These are phyloP conservation scores for Helicoverpa zea DNA, from an alignment of 1,140 invertebrate species.

Conservation along the genomic window DNA sequence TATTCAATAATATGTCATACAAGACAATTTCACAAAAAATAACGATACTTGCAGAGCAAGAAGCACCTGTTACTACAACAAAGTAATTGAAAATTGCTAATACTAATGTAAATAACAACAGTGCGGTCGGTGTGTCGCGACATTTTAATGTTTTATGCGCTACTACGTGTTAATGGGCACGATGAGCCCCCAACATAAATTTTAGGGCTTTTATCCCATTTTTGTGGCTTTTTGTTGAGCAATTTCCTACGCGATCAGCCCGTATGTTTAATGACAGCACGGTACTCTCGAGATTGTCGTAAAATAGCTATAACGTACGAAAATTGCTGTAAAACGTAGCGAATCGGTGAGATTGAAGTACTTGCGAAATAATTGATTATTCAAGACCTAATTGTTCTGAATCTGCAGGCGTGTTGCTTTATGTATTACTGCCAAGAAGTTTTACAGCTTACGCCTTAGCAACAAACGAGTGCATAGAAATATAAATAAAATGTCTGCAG, in stretches of 20 bases:
- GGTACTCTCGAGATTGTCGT: slow-evolving; percentile 38
- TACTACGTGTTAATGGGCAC: slow-evolving; percentile 75
- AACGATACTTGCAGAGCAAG: slow-evolving; percentile 24
- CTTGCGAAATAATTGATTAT: no score
- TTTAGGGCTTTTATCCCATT: slow-evolving; percentile 68
- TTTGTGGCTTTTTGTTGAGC: slow-evolving; percentile 60
- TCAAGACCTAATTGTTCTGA: no score
- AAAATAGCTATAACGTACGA: slow-evolving; percentile 32
- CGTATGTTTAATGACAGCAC: slow-evolving; percentile 57
- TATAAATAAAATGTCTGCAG: not conserved
- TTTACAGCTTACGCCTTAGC: no score
- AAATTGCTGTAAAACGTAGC: slow-evolving; percentile 21
- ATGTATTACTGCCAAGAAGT: no score
- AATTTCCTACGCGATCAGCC: slow-evolving; percentile 50
- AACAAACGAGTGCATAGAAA: not conserved
- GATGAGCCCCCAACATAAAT: slow-evolving; percentile 70
- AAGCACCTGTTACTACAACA: slow-evolving; percentile 62
- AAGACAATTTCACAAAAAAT: not conserved
- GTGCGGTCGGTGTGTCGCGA: slow-evolving; percentile 67
- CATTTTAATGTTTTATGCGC: slow-evolving; percentile 79
- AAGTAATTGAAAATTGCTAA: slow-evolving; percentile 79
- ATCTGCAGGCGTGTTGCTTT: no score
- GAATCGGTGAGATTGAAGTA: slow-evolving; percentile 5
- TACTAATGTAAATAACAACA: slow-evolving; percentile 73
- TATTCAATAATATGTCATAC: no score